Percentiles rank a stretch among this genome's conserved stretches.
Conservation (phyloP, 2,888 invertebrate species). For the Tachina lurida region DNA sequence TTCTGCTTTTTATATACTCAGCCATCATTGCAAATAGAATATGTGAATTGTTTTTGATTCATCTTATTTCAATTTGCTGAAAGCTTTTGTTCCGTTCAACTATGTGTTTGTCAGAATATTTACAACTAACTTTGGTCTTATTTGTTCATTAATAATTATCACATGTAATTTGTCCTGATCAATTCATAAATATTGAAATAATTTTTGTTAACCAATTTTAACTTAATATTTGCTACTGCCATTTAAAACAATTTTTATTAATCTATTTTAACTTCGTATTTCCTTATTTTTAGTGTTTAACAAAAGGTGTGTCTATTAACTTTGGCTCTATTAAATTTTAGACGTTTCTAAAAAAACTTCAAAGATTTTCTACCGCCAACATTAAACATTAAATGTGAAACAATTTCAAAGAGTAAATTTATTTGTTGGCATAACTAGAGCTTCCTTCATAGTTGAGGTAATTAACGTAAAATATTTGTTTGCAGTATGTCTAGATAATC, state of each 20-base stretch:
- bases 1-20: too few species aligned
- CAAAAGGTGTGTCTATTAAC: conserved; percentile 61
- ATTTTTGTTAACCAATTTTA: background rate
- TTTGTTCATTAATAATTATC: too few species aligned
- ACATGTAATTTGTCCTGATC: too few species aligned
- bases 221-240: background rate
- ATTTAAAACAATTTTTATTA: conserved; percentile 15
- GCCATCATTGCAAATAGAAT: too few species aligned
- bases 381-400: conserved; percentile 15
- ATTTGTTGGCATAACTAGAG: conserved; percentile 49
- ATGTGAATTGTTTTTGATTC: too few species aligned
- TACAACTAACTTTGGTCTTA: too few species aligned
- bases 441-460: conserved; percentile 70
- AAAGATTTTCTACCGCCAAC: conserved; percentile 52
- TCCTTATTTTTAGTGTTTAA: conserved; percentile 5
- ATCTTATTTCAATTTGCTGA: too few species aligned
- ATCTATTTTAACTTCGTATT: background rate
- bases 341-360: conserved; percentile 52
- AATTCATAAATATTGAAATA: conserved; percentile 1
- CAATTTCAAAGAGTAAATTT: background rate
- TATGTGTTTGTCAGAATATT: too few species aligned
- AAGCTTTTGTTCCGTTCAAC: too few species aligned
- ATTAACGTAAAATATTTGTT: conserved; percentile 62
- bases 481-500: conserved; percentile 39
- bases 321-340: background rate